phyloP scores from a whole-genome alignment of 2,797 vertebrate species.

The Gallinago stenura region DNA sequence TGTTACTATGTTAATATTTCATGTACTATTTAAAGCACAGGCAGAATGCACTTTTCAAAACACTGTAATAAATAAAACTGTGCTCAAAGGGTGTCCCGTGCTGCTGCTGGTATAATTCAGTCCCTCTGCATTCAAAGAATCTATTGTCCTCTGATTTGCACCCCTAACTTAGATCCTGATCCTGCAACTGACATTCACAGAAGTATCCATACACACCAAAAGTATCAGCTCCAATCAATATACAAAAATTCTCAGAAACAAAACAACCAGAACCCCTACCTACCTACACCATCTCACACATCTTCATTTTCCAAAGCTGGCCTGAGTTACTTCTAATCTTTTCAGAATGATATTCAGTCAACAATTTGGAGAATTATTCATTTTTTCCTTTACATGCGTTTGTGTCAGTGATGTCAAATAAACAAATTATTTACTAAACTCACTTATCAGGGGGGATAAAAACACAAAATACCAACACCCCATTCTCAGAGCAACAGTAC shows the following conservation, averaged over 20 bases:
- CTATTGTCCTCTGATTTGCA: background rate
- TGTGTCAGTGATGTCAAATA: background rate
- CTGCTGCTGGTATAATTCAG: background rate
- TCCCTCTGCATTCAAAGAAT: background rate
- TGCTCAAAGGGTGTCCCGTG: background rate
- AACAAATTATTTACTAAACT: background rate
- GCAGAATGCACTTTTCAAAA: background rate
- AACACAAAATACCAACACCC: background rate
- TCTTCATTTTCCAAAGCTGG: background rate
- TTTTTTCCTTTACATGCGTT: background rate
- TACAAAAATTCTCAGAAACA: background rate
- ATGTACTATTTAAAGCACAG: background rate
- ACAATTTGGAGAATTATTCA: background rate
- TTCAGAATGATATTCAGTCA: background rate
- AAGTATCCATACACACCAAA: background rate
- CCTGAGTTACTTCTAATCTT: background rate
- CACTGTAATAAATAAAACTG: background rate
- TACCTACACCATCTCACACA: background rate
- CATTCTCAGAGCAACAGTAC: background rate
- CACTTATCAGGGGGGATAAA: fast-evolving
- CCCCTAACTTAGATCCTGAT: background rate
- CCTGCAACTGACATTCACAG: background rate
- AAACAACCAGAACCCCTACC: background rate
- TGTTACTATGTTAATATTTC: no score
- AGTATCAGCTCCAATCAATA: background rate